A percentile compares a stretch with the other conserved stretches of the same genome.
These are phyloP conservation scores for Myxocyprinus asiaticus DNA, from an alignment of 2,113 vertebrate species.

Conservation along the genomic window DNA sequence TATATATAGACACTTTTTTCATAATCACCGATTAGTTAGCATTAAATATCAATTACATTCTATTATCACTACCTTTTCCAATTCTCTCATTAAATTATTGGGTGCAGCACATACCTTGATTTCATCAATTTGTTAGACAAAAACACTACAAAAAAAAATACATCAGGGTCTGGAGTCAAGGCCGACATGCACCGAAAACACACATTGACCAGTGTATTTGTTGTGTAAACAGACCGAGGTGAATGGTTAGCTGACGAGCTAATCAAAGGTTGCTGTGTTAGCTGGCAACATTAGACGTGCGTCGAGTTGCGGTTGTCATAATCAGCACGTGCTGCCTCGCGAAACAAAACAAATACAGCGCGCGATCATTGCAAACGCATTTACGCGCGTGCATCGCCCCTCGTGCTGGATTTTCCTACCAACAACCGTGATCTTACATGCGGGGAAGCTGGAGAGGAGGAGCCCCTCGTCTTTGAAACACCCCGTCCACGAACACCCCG, in stretches of 20 bases:
- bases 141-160: neutral
- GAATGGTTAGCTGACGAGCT: slow-evolving; percentile 36
- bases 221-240: neutral
- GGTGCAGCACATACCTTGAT: neutral
- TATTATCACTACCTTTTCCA: too few species aligned
- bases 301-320: slow-evolving; percentile 51
- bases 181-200: too few species aligned
- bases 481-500: slow-evolving; percentile 94
- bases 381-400: neutral
- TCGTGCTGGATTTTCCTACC: neutral
- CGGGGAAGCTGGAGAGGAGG: slow-evolving; percentile 90
- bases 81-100: neutral
- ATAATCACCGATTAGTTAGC: too few species aligned
- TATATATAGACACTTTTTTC: too few species aligned
- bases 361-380: slow-evolving; percentile 1
- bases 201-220: neutral
- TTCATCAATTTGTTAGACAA: neutral
- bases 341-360: slow-evolving; percentile 73
- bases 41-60: too few species aligned
- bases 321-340: slow-evolving; percentile 70
- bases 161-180: neutral
- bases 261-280: slow-evolving; percentile 25
- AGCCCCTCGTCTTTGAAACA: slow-evolving; percentile 90
- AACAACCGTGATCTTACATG: slow-evolving; percentile 82
- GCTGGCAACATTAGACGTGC: slow-evolving; percentile 34